Evolutionary conservation across 2,888 invertebrate genomes (phyloP).

Genomic region (Loripinus fragilis): DNA sequence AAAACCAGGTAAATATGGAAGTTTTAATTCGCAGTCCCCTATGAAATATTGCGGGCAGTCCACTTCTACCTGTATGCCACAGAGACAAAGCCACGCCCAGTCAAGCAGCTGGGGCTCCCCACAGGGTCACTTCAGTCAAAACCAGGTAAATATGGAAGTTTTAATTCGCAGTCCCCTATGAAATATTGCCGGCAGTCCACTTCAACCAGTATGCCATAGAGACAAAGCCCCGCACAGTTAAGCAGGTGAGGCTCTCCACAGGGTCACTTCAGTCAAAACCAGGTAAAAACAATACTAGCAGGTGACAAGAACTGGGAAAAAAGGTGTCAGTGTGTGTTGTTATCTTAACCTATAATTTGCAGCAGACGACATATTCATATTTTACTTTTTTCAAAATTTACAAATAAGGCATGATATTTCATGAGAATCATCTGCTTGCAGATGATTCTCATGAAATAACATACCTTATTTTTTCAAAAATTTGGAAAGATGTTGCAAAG

Average conservation of each 20-base stretch:
- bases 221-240: slow-evolving; percentile 71
- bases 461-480: too few species aligned
- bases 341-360: too few species aligned
- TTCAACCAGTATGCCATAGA: slow-evolving; percentile 67
- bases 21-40: slow-evolving; percentile 66
- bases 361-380: too few species aligned
- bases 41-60: slow-evolving; percentile 75
- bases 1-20: slow-evolving; percentile 70
- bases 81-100: slow-evolving; percentile 72
- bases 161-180: slow-evolving; percentile 68
- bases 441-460: too few species aligned
- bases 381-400: too few species aligned
- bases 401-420: too few species aligned
- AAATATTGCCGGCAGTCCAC: slow-evolving; percentile 73
- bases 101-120: slow-evolving; percentile 69
- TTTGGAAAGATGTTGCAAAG: too few species aligned
- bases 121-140: slow-evolving; percentile 69
- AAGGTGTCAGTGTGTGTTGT: too few species aligned
- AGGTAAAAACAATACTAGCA: too few species aligned
- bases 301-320: too few species aligned
- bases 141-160: slow-evolving; percentile 70
- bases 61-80: slow-evolving; percentile 67
- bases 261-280: slow-evolving; percentile 68
- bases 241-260: slow-evolving; percentile 71
- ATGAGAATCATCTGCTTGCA: too few species aligned